A percentile compares a stretch with the other conserved stretches of the same genome.
Conservation (phyloP, 2,113 vertebrate species). For the Sylvicapra grimmia region DNA sequence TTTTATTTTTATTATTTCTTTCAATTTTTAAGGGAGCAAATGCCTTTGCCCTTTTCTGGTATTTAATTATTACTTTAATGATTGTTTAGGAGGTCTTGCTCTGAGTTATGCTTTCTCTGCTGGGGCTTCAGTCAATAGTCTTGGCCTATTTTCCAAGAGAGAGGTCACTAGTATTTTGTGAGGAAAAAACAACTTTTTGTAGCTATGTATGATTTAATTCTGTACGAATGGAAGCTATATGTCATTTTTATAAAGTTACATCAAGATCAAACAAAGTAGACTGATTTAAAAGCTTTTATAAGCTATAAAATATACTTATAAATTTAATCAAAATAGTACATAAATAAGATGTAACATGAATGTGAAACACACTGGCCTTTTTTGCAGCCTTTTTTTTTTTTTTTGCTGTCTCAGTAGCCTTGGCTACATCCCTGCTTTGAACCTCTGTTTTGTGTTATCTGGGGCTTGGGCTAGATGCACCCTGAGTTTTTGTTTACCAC, state of each 20-base stretch:
- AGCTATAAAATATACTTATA: neutral
- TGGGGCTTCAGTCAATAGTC: neutral
- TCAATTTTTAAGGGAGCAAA: constrained; percentile 63
- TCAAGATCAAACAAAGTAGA: neutral
- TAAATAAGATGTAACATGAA: neutral
- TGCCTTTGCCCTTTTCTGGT: constrained; percentile 69
- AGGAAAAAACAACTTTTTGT: neutral
- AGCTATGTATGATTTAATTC: neutral
- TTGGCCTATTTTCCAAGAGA: neutral
- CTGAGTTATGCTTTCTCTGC: neutral
- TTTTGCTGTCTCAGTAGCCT: neutral
- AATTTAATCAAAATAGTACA: neutral
- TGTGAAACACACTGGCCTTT: neutral
- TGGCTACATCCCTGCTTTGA: neutral
- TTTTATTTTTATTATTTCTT: constrained; percentile 58
- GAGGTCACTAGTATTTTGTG: neutral
- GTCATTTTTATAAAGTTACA: neutral
- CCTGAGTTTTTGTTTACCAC: neutral
- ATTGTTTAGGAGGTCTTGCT: constrained; percentile 1
- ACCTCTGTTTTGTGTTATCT: neutral
- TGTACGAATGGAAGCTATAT: neutral
- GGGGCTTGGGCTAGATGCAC: neutral
- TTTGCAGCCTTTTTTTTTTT: neutral
- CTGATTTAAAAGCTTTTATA: neutral
- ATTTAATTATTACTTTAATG: constrained; percentile 49